Base-by-base conservation (phyloP, 53 echinoderm and acorn worm genomes). In the Apostichopus leukothele region DNA sequence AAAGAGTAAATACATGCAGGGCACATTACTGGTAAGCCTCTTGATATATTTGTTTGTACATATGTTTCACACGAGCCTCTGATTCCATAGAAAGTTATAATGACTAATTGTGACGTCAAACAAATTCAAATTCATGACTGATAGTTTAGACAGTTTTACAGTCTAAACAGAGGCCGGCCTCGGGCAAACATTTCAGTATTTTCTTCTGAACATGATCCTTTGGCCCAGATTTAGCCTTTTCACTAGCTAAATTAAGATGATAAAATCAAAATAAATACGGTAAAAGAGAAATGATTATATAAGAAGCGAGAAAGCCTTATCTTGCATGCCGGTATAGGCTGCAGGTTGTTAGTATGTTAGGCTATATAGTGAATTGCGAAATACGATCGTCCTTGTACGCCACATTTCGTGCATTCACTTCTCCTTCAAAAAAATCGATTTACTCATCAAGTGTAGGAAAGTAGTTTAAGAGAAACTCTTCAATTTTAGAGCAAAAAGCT, bases 401-500 rank as follows among this genome's bases (percentile, higher is more conserved):
- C 20, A 71, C 18, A n/a, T 71, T 71, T 14, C 18, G 71, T 16
- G 18, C 71, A 19, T 19, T 71, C 71, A 71, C 18, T n/a, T 18
- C 1, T 18, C 18, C 18, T n/a, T 14, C 18, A 6, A 19, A 21
- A 13, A 71, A 71, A 71, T 71, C 71, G 71, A 71, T 71, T 19
- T 71, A 71, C 20, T n/a, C 21, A 21, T 71, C 71, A 71, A 71
- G 71, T 71, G 20, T 71, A 6, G 71, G 71, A 18, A n/a, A 71
- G 71, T 19, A 71, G 71, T 71, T 71, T 18, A 10, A 57, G 57
- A 77, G n/a, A 9, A 12, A 77, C 27, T 77, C 77, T 77, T 52
- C 77, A 77, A 10, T 77, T 77, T 77, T 51, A 71, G 20, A 71
- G 71, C 14, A 71, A 59, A 21, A 81, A 81, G 10, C 54, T 50